phyloP scores from a whole-genome alignment of 2,797 vertebrate genomes.

The Enteromius paludinosus region DNA sequence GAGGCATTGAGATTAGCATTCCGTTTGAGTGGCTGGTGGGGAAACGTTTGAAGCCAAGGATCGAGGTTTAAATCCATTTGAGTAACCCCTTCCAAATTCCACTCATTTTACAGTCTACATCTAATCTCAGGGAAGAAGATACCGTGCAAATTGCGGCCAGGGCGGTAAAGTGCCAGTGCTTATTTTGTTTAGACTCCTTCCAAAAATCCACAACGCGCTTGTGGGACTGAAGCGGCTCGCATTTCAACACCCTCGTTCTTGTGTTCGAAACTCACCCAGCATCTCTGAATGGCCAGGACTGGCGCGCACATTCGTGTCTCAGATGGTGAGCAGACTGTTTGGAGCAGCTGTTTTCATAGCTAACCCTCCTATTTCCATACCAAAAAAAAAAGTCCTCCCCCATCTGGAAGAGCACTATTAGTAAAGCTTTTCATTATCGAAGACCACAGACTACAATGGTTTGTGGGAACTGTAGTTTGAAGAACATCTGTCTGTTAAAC shows the following conservation, averaged over 20 bases:
- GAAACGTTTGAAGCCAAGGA: constrained; percentile 51
- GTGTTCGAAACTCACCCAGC: neutral
- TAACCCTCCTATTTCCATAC: constrained; percentile 5
- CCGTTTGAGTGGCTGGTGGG: constrained; percentile 34
- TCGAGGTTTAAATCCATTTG: constrained; percentile 44
- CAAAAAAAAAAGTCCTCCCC: constrained; percentile 19
- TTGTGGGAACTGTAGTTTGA: constrained; percentile 40
- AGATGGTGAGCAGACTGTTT: constrained; percentile 32
- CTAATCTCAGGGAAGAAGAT: constrained; percentile 35
- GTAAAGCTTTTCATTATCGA: constrained; percentile 37
- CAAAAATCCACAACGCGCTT: constrained; percentile 8
- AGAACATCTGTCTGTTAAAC: constrained; percentile 39
- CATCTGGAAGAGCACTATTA: constrained; percentile 30
- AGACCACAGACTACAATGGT: constrained; percentile 40
- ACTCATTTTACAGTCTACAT: constrained; percentile 36
- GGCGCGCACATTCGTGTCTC: neutral
- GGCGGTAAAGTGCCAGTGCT: neutral
- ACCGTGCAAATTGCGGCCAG: neutral
- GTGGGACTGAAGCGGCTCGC: neutral
- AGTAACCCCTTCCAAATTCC: constrained; percentile 34
- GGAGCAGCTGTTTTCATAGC: constrained; percentile 46
- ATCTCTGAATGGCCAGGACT: neutral
- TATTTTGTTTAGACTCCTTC: constrained; percentile 3
- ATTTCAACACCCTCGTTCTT: constrained; percentile 6
- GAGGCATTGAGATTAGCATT: constrained; percentile 48